Percentiles rank a stretch among this genome's conserved stretches.
Conservation (phyloP, 2,888 invertebrate genomes). For the Malthinus seriepunctatus region DNA sequence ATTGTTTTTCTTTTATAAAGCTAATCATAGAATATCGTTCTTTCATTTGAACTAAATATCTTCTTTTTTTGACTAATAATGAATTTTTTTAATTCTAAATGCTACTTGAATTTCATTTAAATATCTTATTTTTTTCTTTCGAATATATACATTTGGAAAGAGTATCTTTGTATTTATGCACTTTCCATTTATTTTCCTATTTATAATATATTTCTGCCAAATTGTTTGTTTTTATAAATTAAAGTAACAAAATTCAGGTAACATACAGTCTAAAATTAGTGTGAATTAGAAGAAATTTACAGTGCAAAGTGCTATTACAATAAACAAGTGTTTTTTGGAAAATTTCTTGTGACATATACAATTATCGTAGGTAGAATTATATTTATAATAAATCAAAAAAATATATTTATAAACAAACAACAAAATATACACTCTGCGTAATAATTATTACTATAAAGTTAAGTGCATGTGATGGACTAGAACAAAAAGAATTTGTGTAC, state of each 20-base stretch:
- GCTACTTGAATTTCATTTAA: slow-evolving; percentile 8
- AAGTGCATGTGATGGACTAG: no score
- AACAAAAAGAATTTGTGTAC: no score
- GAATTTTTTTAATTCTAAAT: slow-evolving; percentile 10
- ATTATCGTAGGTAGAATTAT: no score
- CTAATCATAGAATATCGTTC: slow-evolving; percentile 24
- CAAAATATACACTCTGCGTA: no score
- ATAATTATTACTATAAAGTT: no score
- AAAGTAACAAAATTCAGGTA: not conserved
- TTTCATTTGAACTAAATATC: slow-evolving; percentile 17
- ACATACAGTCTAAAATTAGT: not conserved
- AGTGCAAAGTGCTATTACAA: not conserved
- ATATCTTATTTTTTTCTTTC: not conserved
- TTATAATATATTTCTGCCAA: no score
- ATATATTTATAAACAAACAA: no score
- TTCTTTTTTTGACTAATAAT: slow-evolving; percentile 13
- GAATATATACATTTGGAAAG: no score
- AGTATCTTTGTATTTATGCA: no score
- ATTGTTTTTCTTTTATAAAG: slow-evolving; percentile 27
- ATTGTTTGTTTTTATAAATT: no score
- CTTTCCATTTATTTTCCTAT: no score
- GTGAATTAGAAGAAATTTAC: not conserved
- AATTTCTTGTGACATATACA: not conserved
- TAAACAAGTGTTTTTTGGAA: not conserved
- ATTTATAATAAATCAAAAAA: no score